Conservation (phyloP, 2,113 vertebrate species). For the Cinclus mexicanus region DNA sequence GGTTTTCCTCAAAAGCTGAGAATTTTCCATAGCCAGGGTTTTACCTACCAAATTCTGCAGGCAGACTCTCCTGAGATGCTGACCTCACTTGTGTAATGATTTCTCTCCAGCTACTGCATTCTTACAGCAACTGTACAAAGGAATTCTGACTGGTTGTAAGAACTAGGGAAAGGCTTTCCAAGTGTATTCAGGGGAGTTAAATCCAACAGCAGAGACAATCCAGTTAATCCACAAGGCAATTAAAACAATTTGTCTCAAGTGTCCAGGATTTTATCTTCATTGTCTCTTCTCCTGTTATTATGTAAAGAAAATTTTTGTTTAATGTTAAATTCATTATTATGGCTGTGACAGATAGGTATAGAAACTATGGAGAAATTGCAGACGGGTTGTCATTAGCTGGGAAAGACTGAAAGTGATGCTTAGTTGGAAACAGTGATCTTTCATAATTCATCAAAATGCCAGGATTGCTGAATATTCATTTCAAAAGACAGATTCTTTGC, state of each 20-base stretch:
- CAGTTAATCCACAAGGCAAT: background rate
- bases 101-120: background rate
- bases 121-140: background rate
- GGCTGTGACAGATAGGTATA: background rate
- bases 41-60: background rate
- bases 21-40: background rate
- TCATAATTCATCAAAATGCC: background rate
- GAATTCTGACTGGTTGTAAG: background rate
- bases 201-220: background rate
- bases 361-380: background rate
- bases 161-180: background rate
- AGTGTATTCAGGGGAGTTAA: background rate
- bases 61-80: background rate
- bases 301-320: background rate
- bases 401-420: background rate
- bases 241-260: background rate
- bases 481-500: background rate
- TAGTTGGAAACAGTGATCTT: background rate
- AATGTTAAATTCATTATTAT: background rate
- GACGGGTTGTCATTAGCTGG: background rate
- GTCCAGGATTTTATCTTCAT: background rate
- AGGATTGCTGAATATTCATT: background rate
- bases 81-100: background rate
- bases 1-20: conserved; percentile 17
- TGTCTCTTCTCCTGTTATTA: background rate